Evolutionary conservation across 2,797 vertebrate genomes (phyloP), one percentile per base, ranked within the genome.

Genomic region (Gallinago solitaria): DNA sequence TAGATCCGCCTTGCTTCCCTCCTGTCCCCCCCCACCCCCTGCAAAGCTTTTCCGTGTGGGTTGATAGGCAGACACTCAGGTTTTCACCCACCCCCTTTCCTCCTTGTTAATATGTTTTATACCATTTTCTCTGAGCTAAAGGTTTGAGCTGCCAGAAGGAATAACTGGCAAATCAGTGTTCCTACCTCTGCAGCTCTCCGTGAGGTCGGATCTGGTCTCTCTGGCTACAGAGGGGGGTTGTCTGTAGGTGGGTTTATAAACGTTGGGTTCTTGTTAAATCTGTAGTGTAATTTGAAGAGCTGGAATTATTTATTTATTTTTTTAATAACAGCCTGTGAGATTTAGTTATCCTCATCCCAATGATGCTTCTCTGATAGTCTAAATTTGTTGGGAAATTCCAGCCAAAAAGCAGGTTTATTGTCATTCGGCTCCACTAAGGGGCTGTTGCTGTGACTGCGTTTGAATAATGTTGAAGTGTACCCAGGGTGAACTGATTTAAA

Each of bases 91-190:
- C 90, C 70, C 71, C 91, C 83, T 93, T 79, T 63, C 79, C 89
- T 96, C 77, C 92, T 84, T 73, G 63, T n/a, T 74, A 60, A 87
- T 85, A 70, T 56, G 5, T 69, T 84, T 91, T 63, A 16, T 84
- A 20, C 78, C 91, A 78, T 96, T 96, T 95, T 88, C 91, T 93
- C 53, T 5, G 61, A 92, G 88, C 83, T 75, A 25, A 60, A 86
- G 87, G 74, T 63, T 95, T 63, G 90, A 96, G 95, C 88, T 95
- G 90, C 91, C 93, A 95, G 95, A 89, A 96, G 90, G 87, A 79
- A 68, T 80, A 87, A 57, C 88, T 95, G 82, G 88, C 73, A 92
- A 39, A 53, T 74, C 93, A 25, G 70, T 5, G 76, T 33, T 92
- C 63, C 80, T 91, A 27, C 77, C 88, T 74, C 85, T 95, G 93